Conservation (phyloP, 1,140 invertebrate genomes). For the Scaptomyza pallida region DNA sequence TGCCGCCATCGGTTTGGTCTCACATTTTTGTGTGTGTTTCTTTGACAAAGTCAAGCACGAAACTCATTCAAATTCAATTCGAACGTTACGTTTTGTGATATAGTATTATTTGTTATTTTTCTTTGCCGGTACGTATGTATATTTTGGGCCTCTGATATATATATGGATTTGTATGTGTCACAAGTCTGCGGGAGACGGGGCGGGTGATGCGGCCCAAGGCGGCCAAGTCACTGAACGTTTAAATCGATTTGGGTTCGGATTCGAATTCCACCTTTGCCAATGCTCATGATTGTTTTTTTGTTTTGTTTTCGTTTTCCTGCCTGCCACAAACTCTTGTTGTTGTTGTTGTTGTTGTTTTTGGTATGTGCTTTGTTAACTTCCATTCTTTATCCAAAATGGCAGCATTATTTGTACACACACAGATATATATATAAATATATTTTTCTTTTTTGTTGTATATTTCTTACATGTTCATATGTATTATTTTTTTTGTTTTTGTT, state of each 20-base stretch:
- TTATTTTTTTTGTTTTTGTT: constrained; percentile 13
- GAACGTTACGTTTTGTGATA: constrained; percentile 72
- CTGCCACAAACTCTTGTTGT: constrained; percentile 5
- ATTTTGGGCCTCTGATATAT: constrained; percentile 70
- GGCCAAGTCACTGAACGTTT: constrained; percentile 65
- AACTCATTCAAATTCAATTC: constrained; percentile 82
- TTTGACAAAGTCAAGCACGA: constrained; percentile 40
- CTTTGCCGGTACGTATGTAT: constrained; percentile 19
- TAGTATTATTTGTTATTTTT: constrained; percentile 39
- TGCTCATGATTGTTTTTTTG: constrained; percentile 35
- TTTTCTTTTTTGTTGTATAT: constrained; percentile 59
- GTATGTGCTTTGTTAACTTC: constrained; percentile 70
- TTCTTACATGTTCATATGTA: constrained; percentile 13
- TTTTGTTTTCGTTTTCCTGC: constrained; percentile 38
- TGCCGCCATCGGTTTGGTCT: neutral
- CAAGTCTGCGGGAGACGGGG: constrained; percentile 45
- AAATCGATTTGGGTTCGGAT: constrained; percentile 60
- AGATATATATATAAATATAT: too few species aligned
- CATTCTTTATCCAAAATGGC: constrained; percentile 79
- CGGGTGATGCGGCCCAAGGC: too few species aligned
- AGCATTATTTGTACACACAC: constrained; percentile 78
- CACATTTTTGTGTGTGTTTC: constrained; percentile 22
- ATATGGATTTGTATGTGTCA: constrained; percentile 24
- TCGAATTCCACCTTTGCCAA: constrained; percentile 68
- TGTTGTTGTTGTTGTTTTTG: constrained; percentile 38